phyloP scores from a whole-genome alignment of 2,113 vertebrate species.

The Lampris incognitus region DNA sequence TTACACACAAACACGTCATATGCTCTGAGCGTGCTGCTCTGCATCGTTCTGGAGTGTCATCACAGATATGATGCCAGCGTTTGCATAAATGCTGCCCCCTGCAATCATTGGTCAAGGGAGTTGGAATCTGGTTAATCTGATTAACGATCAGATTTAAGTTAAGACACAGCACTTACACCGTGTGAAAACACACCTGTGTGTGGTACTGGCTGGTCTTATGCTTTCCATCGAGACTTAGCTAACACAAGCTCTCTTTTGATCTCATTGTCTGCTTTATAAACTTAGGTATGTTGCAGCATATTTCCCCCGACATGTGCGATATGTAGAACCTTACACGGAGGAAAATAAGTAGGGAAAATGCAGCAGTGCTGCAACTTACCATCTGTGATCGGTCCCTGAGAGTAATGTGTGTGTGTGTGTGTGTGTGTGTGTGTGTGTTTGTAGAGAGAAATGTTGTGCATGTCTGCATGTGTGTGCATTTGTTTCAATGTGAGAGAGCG shows the following conservation, averaged over 20 bases:
- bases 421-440: neutral
- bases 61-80: constrained; percentile 4
- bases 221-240: constrained; percentile 4
- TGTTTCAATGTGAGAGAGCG: neutral
- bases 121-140: constrained; percentile 3
- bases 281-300: too few species aligned
- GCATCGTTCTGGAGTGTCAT: constrained; percentile 31
- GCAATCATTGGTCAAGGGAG: too few species aligned
- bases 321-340: too few species aligned
- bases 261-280: too few species aligned
- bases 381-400: neutral
- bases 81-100: neutral
- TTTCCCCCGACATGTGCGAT: too few species aligned
- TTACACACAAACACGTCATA: constrained; percentile 3
- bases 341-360: too few species aligned
- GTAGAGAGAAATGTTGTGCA: too few species aligned
- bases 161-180: neutral
- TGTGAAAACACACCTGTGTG: neutral
- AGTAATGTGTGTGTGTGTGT: neutral
- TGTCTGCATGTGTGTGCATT: neutral
- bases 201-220: neutral
- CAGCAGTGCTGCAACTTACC: neutral
- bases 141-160: neutral
- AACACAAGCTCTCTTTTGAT: neutral
- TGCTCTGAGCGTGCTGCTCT: constrained; percentile 25